phyloP scores from a whole-genome alignment of 2,797 vertebrate genomes.

The Acomys russatus region DNA sequence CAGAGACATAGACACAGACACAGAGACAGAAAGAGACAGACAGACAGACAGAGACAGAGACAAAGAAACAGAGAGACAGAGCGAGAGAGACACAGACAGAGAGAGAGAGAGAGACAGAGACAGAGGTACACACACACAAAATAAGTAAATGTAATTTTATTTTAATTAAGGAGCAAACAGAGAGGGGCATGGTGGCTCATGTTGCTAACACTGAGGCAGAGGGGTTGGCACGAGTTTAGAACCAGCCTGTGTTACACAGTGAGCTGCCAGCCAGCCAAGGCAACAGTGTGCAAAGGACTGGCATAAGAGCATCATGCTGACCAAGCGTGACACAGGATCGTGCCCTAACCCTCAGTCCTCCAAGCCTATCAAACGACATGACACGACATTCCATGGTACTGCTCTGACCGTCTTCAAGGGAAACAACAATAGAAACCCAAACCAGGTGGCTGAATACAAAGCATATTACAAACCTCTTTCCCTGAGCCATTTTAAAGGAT shows the following conservation, averaged over 20 bases:
- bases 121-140: neutral
- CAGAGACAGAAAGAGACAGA: too few species aligned
- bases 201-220: neutral
- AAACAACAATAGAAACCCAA: neutral
- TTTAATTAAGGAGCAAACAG: neutral
- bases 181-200: accelerated
- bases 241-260: neutral
- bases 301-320: neutral
- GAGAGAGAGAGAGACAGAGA: neutral
- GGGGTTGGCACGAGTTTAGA: neutral
- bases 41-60: too few species aligned
- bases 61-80: neutral
- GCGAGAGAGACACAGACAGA: too few species aligned
- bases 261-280: neutral
- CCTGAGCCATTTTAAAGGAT: neutral
- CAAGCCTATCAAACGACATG: neutral
- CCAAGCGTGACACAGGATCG: neutral
- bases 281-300: neutral
- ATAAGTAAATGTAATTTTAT: neutral
- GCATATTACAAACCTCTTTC: neutral
- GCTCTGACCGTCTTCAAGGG: neutral
- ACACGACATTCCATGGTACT: neutral
- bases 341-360: neutral
- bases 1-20: too few species aligned
- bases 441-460: neutral